These are phyloP conservation scores for Ctenicera cuprea DNA, from an alignment of 2,888 invertebrate species.

Conservation along the genomic window DNA sequence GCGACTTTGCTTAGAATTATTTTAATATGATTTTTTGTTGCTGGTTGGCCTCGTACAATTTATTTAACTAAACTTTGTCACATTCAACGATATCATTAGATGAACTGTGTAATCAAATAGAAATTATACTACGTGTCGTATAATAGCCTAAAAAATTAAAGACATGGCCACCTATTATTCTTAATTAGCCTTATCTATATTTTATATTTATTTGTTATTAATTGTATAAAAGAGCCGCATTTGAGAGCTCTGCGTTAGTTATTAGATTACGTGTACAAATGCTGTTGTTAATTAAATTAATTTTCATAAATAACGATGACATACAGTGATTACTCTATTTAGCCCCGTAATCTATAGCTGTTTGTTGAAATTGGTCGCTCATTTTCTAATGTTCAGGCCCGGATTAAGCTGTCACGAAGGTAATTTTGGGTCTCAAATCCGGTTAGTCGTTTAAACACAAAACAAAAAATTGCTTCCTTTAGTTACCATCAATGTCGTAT, in stretches of 20 bases:
- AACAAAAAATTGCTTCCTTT: no score
- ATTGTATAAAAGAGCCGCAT: constrained; percentile 29
- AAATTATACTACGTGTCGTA: neutral
- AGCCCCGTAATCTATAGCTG: neutral
- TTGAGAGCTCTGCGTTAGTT: constrained; percentile 11
- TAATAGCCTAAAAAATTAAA: constrained; percentile 8
- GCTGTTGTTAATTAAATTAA: constrained; percentile 28
- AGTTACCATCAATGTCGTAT: no score
- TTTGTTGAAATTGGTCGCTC: neutral
- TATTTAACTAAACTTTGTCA: neutral
- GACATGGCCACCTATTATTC: constrained; percentile 22
- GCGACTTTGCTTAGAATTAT: no score
- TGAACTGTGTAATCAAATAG: constrained; percentile 1
- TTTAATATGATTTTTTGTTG: no score
- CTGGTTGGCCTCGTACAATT: no score
- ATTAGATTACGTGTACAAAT: constrained; percentile 12
- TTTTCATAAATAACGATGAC: constrained; percentile 20
- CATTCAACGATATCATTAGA: neutral
- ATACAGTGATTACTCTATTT: constrained; percentile 14
- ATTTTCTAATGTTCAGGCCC: neutral
- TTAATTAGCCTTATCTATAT: constrained; percentile 28
- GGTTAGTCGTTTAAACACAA: no score
- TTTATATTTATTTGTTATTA: constrained; percentile 26
- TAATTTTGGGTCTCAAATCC: no score
- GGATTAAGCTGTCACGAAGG: no score